phyloP scores from a whole-genome alignment of 2,113 vertebrate genomes.

The Rhadina sibilatrix region DNA sequence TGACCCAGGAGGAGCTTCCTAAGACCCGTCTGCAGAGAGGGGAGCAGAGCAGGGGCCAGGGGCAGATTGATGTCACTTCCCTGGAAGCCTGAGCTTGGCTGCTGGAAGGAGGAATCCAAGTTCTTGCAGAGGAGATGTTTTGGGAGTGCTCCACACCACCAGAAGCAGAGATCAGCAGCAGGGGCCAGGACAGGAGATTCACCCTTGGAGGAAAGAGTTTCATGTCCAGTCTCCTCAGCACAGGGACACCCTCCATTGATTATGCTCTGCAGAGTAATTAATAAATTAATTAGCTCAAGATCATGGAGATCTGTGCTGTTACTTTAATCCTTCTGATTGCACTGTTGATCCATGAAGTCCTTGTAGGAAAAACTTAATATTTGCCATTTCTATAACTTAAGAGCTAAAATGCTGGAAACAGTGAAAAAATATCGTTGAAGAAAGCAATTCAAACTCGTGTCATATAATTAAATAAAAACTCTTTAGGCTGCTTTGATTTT shows the following conservation, averaged over 20 bases:
- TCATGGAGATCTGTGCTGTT: not conserved
- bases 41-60: not conserved
- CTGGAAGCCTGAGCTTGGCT: not conserved
- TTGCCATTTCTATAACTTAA: not conserved
- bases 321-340: not conserved
- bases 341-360: not conserved
- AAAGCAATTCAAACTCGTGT: not conserved
- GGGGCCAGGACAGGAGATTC: not conserved
- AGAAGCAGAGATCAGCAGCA: not conserved
- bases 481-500: not conserved
- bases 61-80: accelerated
- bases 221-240: accelerated
- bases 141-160: not conserved
- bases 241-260: not conserved
- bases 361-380: not conserved
- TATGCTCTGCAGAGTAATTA: not conserved
- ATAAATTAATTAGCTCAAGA: not conserved
- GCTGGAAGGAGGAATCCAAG: not conserved
- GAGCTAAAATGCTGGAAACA: not conserved
- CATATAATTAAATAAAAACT: not conserved
- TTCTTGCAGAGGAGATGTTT: not conserved
- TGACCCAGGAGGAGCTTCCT: not conserved
- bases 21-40: accelerated
- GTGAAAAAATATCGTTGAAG: not conserved
- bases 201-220: not conserved